Evolutionary conservation across 2,113 vertebrate genomes (phyloP).

Genomic region (Laterallus jamaicensis): DNA sequence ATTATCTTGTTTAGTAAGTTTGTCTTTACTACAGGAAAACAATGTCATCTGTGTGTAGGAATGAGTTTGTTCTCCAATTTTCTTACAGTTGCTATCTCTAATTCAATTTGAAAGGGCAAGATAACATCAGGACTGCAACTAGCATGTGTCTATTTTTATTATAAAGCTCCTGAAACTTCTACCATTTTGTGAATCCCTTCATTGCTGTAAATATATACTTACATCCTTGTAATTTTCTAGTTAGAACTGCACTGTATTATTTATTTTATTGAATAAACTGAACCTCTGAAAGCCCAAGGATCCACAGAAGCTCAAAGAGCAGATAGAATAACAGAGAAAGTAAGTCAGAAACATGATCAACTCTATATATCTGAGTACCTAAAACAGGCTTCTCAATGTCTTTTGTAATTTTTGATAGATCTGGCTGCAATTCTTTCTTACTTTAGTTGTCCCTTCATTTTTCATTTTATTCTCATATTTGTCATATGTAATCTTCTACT

Average conservation of each 20-base stretch:
- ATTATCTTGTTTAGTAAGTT: not conserved
- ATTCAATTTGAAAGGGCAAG: not conserved
- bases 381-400: not conserved
- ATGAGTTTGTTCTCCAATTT: not conserved
- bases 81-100: not conserved
- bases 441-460: not conserved
- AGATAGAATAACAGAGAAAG: not conserved
- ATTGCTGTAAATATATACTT: not conserved
- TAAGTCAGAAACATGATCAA: not conserved
- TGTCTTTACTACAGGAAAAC: not conserved
- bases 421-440: not conserved
- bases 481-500: not conserved
- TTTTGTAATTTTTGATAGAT: not conserved
- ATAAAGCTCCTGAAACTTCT: not conserved
- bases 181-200: not conserved
- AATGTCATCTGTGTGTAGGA: not conserved
- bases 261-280: not conserved
- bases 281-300: not conserved
- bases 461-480: not conserved
- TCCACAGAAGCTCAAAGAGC: not conserved
- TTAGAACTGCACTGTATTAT: not conserved
- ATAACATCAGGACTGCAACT: not conserved
- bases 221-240: not conserved
- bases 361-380: rapidly evolving
- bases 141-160: not conserved